Evolutionary conservation across 2,888 invertebrate genomes (phyloP), one percentile per base, ranked within the genome.

Genomic region (Thereva nobilitata): DNA sequence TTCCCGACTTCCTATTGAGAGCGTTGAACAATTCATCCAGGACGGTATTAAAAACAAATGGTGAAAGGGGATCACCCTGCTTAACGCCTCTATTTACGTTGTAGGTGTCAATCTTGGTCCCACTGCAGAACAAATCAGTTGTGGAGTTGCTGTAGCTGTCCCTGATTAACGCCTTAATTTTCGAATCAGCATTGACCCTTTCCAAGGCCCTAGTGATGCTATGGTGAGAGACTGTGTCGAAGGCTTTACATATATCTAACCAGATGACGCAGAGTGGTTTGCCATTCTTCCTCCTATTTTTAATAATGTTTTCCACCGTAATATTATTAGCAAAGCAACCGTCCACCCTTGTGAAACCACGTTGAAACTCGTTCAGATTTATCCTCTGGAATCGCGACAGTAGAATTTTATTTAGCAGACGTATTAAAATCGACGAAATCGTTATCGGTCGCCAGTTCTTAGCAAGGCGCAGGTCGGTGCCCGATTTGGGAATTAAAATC

Each of bases 11-110:
- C 38, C 7, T 4, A 8, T 1, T 38, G 2, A 53, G 34, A 2
- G 5, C 5, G 4, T 10, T 1, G 3, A 64, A 9, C 8, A 64
- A 42, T 10, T 64, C 41, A 35, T 53, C 64, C 5, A 64, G 34
- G 2, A 53, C 44, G 1, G 53, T 23, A 9, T 53, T 42, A 53
- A 64, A 64, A 0, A 53, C 5, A 6, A 42, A 9, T 3, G 64
- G 53, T 3, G 64, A 64, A 10, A 64, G n/a, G 8, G 64, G 53
- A 5, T 64, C 64, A 5, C 64, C 64, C 6, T 53, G 64, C 9
- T 42, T 41, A 10, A 64, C 64, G 4, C 53, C 64, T 42, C 44
- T 5, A 2, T 23, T 53, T 0, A 64, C 5, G 38, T 5, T 5
- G 23, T 23, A 52, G 6, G 7, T n/a, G 4, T n/a, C 52, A 5